Conservation (phyloP, 2,113 vertebrate genomes). For the Neomonachus schauinslandi region DNA sequence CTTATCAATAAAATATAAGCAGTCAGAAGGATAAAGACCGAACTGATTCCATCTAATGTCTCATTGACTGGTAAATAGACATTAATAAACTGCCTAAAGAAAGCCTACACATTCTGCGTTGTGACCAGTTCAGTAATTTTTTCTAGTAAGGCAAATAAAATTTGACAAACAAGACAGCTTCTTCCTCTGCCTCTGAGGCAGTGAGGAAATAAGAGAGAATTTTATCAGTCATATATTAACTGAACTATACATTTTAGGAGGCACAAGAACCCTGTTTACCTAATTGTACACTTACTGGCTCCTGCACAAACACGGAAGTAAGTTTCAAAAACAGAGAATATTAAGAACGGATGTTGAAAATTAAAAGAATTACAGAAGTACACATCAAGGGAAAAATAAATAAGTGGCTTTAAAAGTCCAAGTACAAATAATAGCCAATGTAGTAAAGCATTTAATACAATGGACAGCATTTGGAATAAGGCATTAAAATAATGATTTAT, state of each 20-base stretch:
- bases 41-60: not conserved
- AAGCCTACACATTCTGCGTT: not conserved
- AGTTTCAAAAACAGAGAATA: not conserved
- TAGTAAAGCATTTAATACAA: not conserved
- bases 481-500: not conserved
- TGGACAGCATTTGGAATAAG: not conserved
- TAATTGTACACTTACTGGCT: not conserved
- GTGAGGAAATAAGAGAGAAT: not conserved
- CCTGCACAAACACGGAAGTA: not conserved
- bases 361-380: not conserved
- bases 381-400: not conserved
- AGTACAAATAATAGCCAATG: not conserved
- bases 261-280: not conserved
- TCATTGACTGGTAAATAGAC: not conserved
- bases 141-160: not conserved
- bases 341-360: not conserved
- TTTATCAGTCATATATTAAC: not conserved
- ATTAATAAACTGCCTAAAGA: not conserved
- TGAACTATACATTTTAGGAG: not conserved
- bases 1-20: not conserved
- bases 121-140: not conserved
- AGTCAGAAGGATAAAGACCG: not conserved
- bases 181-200: not conserved
- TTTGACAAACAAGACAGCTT: not conserved
- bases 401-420: not conserved